Conservation (phyloP, 2,888 invertebrate species). For the Diarsia rubi region DNA sequence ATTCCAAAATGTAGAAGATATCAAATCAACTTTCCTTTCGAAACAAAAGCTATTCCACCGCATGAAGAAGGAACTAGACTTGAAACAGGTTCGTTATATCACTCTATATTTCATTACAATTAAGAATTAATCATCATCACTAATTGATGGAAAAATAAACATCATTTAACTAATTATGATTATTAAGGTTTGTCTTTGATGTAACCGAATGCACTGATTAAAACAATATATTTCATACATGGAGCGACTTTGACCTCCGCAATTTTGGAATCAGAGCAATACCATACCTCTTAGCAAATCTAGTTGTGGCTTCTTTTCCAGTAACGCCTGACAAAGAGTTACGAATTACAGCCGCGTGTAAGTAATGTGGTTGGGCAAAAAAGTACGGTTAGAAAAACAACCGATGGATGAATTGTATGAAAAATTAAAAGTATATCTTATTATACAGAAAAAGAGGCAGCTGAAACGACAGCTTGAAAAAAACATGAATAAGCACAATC, state of each 20-base stretch:
- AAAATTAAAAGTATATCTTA: too few relatives aligned
- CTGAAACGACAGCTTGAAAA: background rate
- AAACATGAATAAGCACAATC: background rate
- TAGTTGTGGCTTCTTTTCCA: background rate
- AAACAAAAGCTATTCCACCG: conserved; percentile 81
- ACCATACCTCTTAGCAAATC: background rate
- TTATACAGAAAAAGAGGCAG: background rate
- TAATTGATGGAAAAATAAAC: too few relatives aligned
- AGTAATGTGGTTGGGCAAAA: too few relatives aligned
- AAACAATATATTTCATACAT: background rate
- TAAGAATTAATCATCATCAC: too few relatives aligned
- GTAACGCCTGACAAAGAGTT: background rate
- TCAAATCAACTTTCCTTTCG: conserved; percentile 73
- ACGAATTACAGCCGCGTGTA: background rate
- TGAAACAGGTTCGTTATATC: conserved; percentile 81
- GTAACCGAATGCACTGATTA: background rate
- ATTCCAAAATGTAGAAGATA: conserved; percentile 72
- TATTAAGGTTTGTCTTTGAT: background rate
- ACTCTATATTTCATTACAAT: background rate
- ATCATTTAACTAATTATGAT: background rate
- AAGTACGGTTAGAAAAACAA: too few relatives aligned
- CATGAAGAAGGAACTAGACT: conserved; percentile 86
- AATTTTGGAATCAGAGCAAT: background rate
- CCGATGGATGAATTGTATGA: too few relatives aligned
- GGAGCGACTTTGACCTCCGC: background rate